These are phyloP conservation scores for Meda fulgida DNA, from an alignment of 2,797 vertebrate genomes.

Conservation along the genomic window DNA sequence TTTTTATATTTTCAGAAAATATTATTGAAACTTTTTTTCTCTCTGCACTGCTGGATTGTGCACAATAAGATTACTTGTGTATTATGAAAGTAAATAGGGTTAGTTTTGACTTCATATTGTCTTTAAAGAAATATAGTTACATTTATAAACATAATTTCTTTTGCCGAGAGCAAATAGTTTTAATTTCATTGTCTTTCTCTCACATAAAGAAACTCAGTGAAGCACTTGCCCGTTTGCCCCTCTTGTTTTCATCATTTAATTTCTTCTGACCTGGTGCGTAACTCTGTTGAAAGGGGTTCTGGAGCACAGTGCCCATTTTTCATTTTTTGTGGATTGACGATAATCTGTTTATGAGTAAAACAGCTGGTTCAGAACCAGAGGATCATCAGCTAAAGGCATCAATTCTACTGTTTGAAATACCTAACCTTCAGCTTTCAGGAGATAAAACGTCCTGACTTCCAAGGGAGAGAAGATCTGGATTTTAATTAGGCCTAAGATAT, in stretches of 20 bases:
- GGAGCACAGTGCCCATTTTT: constrained; percentile 19
- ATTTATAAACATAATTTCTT: background rate
- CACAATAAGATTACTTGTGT: background rate
- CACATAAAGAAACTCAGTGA: constrained; percentile 3
- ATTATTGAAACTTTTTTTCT: no score
- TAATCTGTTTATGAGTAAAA: constrained; percentile 47
- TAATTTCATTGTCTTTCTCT: background rate
- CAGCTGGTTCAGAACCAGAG: constrained; percentile 52
- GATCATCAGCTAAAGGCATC: constrained; percentile 51
- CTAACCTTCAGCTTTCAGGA: constrained; percentile 25
- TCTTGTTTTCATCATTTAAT: background rate
- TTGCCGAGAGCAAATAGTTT: background rate
- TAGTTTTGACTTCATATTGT: background rate
- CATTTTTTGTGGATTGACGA: constrained; percentile 40
- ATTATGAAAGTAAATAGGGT: no score
- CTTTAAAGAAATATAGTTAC: background rate
- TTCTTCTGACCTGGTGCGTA: constrained; percentile 8
- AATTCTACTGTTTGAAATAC: constrained; percentile 39
- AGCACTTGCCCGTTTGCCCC: background rate
- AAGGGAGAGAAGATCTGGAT: background rate
- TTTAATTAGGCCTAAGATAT: background rate
- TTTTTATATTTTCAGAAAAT: background rate
- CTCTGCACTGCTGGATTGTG: background rate
- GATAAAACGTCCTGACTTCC: background rate
- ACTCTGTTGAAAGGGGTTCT: background rate